Evolutionary conservation across 2,888 invertebrate genomes (phyloP).

Genomic region (Taphrorychus bicolor): DNA sequence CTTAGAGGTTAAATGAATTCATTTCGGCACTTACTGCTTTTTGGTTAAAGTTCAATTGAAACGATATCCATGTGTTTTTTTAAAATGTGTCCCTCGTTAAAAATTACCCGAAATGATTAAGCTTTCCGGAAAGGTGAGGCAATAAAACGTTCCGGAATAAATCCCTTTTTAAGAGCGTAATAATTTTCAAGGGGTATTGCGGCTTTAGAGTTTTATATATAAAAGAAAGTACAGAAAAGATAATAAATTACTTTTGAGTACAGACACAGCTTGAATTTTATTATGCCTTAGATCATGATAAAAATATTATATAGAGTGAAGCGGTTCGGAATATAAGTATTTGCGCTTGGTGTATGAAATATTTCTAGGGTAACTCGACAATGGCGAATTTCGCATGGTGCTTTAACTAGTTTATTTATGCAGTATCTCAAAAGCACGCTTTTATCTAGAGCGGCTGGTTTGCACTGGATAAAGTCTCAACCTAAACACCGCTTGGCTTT

Average conservation of each 20-base stretch:
- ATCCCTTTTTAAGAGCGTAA: conserved; percentile 19
- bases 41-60: too few species aligned
- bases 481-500: too few species aligned
- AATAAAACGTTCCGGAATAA: conserved; percentile 19
- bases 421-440: not conserved
- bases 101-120: conserved; percentile 21
- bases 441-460: not conserved
- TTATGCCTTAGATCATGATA: conserved; percentile 13
- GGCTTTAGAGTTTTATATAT: conserved; percentile 16
- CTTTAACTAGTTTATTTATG: not conserved
- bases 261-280: conserved; percentile 14
- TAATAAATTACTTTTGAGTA: conserved; percentile 7
- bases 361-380: not conserved
- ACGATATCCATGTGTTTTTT: too few species aligned
- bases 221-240: conserved; percentile 6
- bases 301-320: conserved; percentile 10
- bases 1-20: too few species aligned
- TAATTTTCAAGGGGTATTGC: conserved; percentile 14
- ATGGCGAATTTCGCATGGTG: not conserved
- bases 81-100: not conserved
- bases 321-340: conserved; percentile 4
- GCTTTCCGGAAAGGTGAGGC: conserved; percentile 11
- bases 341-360: not conserved
- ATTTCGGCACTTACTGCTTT: too few species aligned
- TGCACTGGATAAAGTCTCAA: too few species aligned